Conservation (phyloP, 2,113 vertebrate species). For the Clupea harengus region DNA sequence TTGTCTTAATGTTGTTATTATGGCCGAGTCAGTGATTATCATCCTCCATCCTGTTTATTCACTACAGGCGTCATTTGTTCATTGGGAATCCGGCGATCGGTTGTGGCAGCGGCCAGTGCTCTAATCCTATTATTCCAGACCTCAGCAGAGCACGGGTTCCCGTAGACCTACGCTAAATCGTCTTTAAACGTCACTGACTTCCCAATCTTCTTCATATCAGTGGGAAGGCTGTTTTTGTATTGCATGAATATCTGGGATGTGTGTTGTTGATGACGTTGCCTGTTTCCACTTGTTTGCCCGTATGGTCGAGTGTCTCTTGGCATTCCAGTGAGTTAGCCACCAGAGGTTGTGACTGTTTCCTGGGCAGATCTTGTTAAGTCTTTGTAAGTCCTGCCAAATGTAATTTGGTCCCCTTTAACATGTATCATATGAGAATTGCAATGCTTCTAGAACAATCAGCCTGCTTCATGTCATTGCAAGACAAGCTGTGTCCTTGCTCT, state of each 20-base stretch:
- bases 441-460: not conserved
- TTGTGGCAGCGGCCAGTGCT: conserved; percentile 42
- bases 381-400: conserved; percentile 12
- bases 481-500: not conserved
- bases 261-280: not conserved
- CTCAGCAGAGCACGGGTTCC: conserved; percentile 57
- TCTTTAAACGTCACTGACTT: conserved; percentile 42
- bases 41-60: conserved; percentile 59
- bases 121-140: conserved; percentile 59
- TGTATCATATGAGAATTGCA: conserved; percentile 8
- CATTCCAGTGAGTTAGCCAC: not conserved
- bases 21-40: conserved; percentile 50
- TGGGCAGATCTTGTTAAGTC: not conserved
- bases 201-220: conserved; percentile 11
- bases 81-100: conserved; percentile 37
- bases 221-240: not conserved
- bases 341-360: conserved; percentile 8
- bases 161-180: conserved; percentile 26
- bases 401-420: conserved; percentile 15
- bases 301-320: not conserved
- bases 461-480: not conserved
- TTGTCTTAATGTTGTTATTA: conserved; percentile 50
- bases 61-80: conserved; percentile 42
- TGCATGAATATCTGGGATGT: not conserved
- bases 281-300: conserved; percentile 5